Percentiles rank a stretch among this genome's conserved stretches.
These are phyloP conservation scores for Menidia beryllina DNA, from an alignment of 2,113 vertebrate genomes.

Conservation along the genomic window DNA sequence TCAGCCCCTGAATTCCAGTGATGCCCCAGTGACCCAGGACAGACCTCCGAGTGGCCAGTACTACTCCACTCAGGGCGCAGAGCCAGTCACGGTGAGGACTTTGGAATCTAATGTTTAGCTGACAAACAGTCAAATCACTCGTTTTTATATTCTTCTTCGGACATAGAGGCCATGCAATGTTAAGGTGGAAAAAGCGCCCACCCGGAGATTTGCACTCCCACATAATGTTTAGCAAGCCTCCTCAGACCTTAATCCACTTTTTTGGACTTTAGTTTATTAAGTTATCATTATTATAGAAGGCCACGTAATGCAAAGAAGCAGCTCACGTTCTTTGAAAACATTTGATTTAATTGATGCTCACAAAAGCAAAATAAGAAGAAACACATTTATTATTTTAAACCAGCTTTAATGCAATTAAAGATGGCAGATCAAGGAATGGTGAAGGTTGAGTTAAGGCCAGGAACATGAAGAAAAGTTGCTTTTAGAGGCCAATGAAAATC, in stretches of 20 bases:
- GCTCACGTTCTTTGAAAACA: neutral
- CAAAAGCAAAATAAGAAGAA: neutral
- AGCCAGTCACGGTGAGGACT: constrained; percentile 78
- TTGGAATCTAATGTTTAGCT: neutral
- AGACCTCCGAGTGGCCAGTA: constrained; percentile 23
- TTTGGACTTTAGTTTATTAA: neutral
- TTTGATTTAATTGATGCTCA: neutral
- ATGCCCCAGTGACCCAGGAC: constrained; percentile 3
- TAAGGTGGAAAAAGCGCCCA: neutral
- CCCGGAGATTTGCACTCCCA: neutral
- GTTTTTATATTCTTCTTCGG: too few species aligned
- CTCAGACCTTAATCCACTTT: neutral
- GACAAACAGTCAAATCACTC: neutral
- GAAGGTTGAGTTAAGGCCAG: too few species aligned
- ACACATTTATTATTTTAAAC: too few species aligned
- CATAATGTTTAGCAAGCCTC: neutral
- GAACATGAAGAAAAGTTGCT: too few species aligned
- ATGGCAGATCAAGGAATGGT: too few species aligned
- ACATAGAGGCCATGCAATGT: neutral
- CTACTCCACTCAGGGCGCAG: constrained; percentile 52
- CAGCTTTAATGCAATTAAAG: too few species aligned
- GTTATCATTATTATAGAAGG: neutral
- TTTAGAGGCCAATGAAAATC: too few species aligned
- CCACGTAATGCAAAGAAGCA: neutral
- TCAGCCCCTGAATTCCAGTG: constrained; percentile 23